Conservation (phyloP, 2,888 invertebrate species). For the Cyrtodaria siliqua region DNA sequence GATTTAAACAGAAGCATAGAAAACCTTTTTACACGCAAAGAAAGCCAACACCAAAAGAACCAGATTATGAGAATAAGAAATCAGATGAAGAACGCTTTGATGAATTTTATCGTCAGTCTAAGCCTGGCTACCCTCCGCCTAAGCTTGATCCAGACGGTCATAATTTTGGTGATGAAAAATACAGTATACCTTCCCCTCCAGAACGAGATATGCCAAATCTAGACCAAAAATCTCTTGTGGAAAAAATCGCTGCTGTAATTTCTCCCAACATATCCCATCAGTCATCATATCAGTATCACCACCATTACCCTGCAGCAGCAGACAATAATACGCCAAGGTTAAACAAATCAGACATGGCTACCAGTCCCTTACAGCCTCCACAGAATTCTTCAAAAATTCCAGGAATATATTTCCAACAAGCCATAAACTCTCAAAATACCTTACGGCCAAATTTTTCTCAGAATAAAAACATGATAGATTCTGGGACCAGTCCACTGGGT, state of each 20-base stretch:
- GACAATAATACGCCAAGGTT: conserved; percentile 25
- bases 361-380: conserved; percentile 38
- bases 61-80: conserved; percentile 56
- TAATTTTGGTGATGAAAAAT: conserved; percentile 88
- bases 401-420: conserved; percentile 57
- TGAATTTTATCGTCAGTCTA: conserved; percentile 74
- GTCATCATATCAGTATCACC: conserved; percentile 23
- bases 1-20: conserved; percentile 72
- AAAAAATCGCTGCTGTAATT: conserved; percentile 66
- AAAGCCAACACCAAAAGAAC: conserved; percentile 32
- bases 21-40: conserved; percentile 59
- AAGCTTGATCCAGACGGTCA: conserved; percentile 89
- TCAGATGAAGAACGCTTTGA: conserved; percentile 66
- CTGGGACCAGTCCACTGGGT: conserved; percentile 67
- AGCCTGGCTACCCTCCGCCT: conserved; percentile 81
- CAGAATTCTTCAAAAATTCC: conserved; percentile 44
- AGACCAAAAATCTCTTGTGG: conserved; percentile 65
- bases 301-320: conserved; percentile 40
- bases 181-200: conserved; percentile 90
- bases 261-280: conserved; percentile 48
- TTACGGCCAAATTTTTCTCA: conserved; percentile 23
- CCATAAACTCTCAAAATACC: conserved; percentile 51
- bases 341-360: conserved; percentile 55
- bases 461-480: conserved; percentile 53
- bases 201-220: conserved; percentile 88